Percentiles rank a stretch among this genome's conserved stretches.
phyloP scores from a whole-genome alignment of 23 tunicate species.

The Halocynthia aurantium region DNA sequence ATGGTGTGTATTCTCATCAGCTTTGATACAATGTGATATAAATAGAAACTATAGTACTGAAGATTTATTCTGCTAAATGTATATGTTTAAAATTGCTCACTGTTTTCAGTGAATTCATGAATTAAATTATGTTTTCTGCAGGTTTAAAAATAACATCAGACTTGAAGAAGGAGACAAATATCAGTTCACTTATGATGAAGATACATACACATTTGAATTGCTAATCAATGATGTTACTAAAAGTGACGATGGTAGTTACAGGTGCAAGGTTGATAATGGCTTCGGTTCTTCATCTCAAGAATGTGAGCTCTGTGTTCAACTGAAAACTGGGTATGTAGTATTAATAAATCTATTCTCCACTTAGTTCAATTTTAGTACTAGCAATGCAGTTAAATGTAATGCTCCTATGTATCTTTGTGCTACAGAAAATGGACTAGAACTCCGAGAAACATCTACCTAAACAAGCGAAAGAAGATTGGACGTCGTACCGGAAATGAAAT shows the following conservation, averaged over 20 bases:
- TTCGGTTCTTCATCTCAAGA: slow-evolving; percentile 45
- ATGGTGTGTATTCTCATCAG: slow-evolving; percentile 42
- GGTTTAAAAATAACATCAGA: slow-evolving; percentile 64
- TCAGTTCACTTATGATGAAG: slow-evolving; percentile 52
- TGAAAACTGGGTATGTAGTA: slow-evolving; percentile 42
- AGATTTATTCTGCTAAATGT: neutral
- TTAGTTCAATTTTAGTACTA: neutral
- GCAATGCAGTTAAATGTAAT: neutral
- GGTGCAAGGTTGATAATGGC: slow-evolving; percentile 77
- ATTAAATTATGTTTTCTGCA: neutral
- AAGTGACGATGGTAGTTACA: slow-evolving; percentile 87
- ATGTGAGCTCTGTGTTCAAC: slow-evolving; percentile 82
- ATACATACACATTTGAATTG: slow-evolving; percentile 40
- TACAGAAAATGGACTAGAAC: slow-evolving; percentile 81
- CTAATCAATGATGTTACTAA: slow-evolving; percentile 56
- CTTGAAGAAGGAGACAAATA: slow-evolving; percentile 79
- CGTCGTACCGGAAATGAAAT: slow-evolving; percentile 37
- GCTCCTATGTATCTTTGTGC: neutral
- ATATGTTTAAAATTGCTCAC: neutral
- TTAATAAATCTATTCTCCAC: neutral
- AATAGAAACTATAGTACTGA: neutral
- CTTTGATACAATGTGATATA: too few relatives aligned
- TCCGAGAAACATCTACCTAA: slow-evolving; percentile 64
- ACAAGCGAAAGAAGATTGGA: slow-evolving; percentile 66
- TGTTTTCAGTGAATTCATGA: neutral